phyloP scores from a whole-genome alignment of 2,888 invertebrate genomes.

The Hirtodrosophila duncani region DNA sequence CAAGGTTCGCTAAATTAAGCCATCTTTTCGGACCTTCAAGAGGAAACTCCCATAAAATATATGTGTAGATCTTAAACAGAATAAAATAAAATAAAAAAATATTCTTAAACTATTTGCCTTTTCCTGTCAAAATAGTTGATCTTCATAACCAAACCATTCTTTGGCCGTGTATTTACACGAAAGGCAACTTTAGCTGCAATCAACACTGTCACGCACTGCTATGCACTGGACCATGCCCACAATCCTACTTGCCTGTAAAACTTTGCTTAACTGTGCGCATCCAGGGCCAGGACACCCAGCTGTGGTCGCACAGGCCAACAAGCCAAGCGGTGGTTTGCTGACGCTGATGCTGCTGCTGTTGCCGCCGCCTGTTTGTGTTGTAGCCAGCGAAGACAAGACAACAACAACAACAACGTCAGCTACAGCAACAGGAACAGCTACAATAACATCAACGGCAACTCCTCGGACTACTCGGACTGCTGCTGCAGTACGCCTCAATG shows the following conservation, averaged over 20 bases:
- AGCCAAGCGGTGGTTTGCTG: conserved; percentile 56
- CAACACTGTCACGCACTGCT: conserved; percentile 30
- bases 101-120: too few species aligned
- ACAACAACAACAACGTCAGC: conserved; percentile 42
- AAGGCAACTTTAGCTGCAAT: too few species aligned
- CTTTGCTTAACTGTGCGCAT: conserved; percentile 71
- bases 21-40: too few species aligned
- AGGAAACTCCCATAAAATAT: too few species aligned
- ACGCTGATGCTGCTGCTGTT: conserved; percentile 14
- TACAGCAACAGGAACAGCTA: conserved; percentile 11
- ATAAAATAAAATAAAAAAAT: too few species aligned
- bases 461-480: conserved; percentile 54
- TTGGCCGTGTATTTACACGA: too few species aligned
- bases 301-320: conserved; percentile 66
- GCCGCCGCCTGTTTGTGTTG: conserved; percentile 66
- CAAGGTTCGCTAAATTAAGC: too few species aligned
- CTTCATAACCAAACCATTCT: too few species aligned
- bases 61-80: too few species aligned
- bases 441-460: conserved; percentile 20
- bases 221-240: conserved; percentile 26
- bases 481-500: conserved; percentile 72
- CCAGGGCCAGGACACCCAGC: conserved; percentile 66
- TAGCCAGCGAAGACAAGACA: conserved; percentile 48
- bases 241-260: conserved; percentile 26
- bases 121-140: too few species aligned